Evolutionary conservation across 2,888 invertebrate genomes (phyloP).

Genomic region (Tetanocera ferruginea): DNA sequence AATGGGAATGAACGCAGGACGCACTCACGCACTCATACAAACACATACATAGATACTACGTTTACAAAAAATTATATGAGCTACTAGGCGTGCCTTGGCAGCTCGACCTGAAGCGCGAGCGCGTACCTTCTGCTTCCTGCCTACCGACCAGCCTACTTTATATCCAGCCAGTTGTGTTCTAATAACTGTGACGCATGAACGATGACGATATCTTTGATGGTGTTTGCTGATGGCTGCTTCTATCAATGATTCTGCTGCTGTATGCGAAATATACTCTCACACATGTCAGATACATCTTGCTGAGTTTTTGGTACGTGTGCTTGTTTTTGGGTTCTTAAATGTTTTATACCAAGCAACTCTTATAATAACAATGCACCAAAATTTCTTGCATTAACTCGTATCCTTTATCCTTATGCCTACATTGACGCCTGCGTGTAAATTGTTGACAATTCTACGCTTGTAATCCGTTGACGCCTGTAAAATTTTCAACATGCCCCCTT

Average conservation of each 20-base stretch:
- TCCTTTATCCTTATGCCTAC: neutral
- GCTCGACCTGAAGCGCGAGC: constrained; percentile 49
- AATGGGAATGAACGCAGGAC: constrained; percentile 36
- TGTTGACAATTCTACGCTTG: neutral
- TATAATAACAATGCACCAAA: neutral
- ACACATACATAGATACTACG: neutral
- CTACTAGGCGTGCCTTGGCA: constrained; percentile 53
- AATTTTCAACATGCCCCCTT: neutral
- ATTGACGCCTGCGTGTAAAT: no score
- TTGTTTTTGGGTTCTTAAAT: neutral
- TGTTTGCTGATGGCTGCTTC: neutral
- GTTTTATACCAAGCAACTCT: no score
- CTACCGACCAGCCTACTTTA: constrained; percentile 51
- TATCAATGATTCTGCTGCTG: neutral
- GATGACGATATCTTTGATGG: no score
- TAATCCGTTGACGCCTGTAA: constrained; percentile 31
- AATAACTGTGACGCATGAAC: neutral
- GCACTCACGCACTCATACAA: neutral
- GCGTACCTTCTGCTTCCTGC: constrained; percentile 53
- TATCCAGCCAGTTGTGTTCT: constrained; percentile 1
- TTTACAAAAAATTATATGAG: constrained; percentile 40
- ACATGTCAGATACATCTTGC: constrained; percentile 34
- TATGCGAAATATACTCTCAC: constrained; percentile 17
- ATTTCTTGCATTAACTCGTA: neutral
- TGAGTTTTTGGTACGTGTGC: constrained; percentile 41